A percentile compares a stretch with the other conserved stretches of the same genome.
phyloP scores from a whole-genome alignment of 2,888 invertebrate species.

The Callimorpha dominula region DNA sequence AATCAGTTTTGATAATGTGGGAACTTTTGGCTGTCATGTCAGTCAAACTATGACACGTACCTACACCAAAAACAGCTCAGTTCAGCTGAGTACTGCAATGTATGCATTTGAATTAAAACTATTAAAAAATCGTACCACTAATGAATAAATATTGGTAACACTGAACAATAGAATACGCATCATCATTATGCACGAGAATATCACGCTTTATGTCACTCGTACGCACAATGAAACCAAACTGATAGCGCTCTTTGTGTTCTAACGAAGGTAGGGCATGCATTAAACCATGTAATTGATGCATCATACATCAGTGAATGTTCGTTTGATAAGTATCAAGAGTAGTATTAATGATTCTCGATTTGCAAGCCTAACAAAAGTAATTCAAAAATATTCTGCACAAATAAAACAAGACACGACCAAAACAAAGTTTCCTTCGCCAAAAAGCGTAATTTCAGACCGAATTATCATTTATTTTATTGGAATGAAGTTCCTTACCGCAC shows the following conservation, averaged over 20 bases:
- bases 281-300: slow-evolving; percentile 74
- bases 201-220: slow-evolving; percentile 57
- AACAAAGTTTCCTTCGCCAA: neutral
- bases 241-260: slow-evolving; percentile 74
- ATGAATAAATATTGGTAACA: slow-evolving; percentile 37
- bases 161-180: slow-evolving; percentile 65
- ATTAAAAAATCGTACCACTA: slow-evolving; percentile 28
- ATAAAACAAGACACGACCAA: neutral
- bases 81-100: neutral
- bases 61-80: neutral
- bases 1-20: no score
- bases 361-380: slow-evolving; percentile 39
- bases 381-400: slow-evolving; percentile 14
- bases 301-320: slow-evolving; percentile 46
- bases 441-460: neutral
- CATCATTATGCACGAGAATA: slow-evolving; percentile 62
- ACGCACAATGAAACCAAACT: slow-evolving; percentile 69
- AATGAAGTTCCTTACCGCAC: no score
- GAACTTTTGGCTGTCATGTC: neutral
- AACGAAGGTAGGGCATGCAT: slow-evolving; percentile 74
- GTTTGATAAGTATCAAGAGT: slow-evolving; percentile 27
- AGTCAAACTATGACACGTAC: neutral
- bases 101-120: neutral
- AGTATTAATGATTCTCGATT: slow-evolving; percentile 35
- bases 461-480: no score